phyloP scores from a whole-genome alignment of 1,140 invertebrate genomes.

The Heterodera carotae region DNA sequence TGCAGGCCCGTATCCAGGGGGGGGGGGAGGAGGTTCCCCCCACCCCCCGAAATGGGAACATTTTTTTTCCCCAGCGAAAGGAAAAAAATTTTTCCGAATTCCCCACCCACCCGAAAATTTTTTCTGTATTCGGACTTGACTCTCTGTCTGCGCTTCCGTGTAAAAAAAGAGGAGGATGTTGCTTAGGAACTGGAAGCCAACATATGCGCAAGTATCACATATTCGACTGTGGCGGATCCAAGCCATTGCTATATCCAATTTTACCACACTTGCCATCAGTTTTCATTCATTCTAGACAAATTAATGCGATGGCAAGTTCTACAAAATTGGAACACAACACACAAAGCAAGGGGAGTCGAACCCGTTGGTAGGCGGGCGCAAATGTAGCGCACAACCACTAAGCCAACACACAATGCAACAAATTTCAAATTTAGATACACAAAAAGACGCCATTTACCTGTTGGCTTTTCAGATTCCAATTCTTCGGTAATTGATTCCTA shows the following conservation, averaged over 20 bases:
- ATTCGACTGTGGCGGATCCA: constrained; percentile 5
- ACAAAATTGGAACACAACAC: constrained; percentile 24
- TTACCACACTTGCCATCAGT: neutral
- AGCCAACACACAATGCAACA: neutral
- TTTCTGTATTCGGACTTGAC: neutral
- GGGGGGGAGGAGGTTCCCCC: too few species aligned
- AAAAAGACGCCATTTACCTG: too few species aligned
- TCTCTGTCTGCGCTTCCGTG: too few species aligned
- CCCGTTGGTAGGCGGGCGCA: too few species aligned
- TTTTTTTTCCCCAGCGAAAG: too few species aligned
- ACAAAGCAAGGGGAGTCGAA: neutral
- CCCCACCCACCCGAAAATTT: too few species aligned
- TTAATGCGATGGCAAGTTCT: neutral
- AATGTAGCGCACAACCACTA: neutral
- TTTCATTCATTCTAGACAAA: neutral
- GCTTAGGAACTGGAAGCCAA: constrained; percentile 7
- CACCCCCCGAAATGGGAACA: too few species aligned
- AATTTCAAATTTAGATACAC: too few species aligned
- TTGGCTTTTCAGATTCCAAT: constrained; percentile 77
- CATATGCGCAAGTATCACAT: neutral
- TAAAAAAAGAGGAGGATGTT: neutral
- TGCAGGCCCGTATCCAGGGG: too few species aligned
- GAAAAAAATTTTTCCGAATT: constrained; percentile 23
- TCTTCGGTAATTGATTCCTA: constrained; percentile 91
- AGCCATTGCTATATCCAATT: constrained; percentile 1